Base-by-base conservation (phyloP, 1,140 invertebrate species). In the Chionoecetes opilio region DNA sequence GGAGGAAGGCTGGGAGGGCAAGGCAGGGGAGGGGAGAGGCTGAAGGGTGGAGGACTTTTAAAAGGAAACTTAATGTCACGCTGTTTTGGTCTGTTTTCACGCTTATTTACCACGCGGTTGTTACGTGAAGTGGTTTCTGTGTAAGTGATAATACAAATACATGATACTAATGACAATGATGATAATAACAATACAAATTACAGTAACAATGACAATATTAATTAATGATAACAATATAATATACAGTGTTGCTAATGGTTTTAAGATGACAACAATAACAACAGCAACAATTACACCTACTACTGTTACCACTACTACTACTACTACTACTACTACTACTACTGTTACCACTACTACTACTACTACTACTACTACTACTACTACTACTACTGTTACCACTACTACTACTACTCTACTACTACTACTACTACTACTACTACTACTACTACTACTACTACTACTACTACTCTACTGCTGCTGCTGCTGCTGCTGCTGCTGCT, bases 391-490 rank as follows among this genome's bases (percentile, higher is more conserved):
- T 3, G 38, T n/a, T n/a, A 84, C n/a, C n/a, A 84, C 31, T 84
- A 84, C 31, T 84, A 84, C 31, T 84, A 84, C 31, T 32, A 84
- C n/a, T n/a, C 26, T 86, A 86, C 35, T 86, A 86, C 35, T 86
- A 86, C 35, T 86, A 86, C 35, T 38, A 86, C 35, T 86, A 86
- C 35, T 86, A 86, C 35, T 86, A 86, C 35, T 86, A 86, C 35
- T 86, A 86, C 35, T 86, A 86, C 35, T 86, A 86, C 35, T 86
- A 86, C 35, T 86, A 86, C 35, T 86, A 86, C 35, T 38, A 86
- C 35, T 32, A 84, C 31, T 84, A 84, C 31, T 84, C 41, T 14
- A 46, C 41, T 14, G 14, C 41, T 14, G 14, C 41, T 14, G 32
- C 26, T 86, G 32, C 34, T 86, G 32, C 34, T 86, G 32, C 34